A percentile compares a stretch with the other conserved stretches of the same genome.
These are phyloP conservation scores for Stomatorhinus ivindoensis DNA, from an alignment of 2,113 vertebrate species.

Conservation along the genomic window DNA sequence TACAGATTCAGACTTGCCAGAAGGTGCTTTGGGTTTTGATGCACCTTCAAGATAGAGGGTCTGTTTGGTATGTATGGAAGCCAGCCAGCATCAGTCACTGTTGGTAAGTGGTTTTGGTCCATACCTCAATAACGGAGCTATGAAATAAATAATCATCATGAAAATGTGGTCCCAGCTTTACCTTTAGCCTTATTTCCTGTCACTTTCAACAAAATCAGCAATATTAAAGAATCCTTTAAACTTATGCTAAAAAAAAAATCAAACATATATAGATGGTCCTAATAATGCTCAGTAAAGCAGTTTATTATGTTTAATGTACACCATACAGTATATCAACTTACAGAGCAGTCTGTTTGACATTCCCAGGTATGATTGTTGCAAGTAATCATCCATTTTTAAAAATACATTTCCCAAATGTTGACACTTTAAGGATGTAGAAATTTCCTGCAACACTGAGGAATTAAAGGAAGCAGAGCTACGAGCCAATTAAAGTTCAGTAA, in stretches of 20 bases:
- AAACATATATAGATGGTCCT: not conserved
- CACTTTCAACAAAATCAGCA: not conserved
- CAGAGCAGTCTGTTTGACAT: not conserved
- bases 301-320: not conserved
- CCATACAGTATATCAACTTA: not conserved
- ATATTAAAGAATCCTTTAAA: not conserved
- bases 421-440: not conserved
- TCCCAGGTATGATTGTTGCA: not conserved
- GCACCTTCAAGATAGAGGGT: not conserved
- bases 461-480: not conserved
- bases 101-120: not conserved
- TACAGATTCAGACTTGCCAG: not conserved
- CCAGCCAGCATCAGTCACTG: not conserved
- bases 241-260: not conserved
- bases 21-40: not conserved
- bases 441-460: not conserved
- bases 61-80: not conserved
- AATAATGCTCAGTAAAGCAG: not conserved
- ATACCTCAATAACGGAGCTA: not conserved
- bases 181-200: not conserved
- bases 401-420: not conserved
- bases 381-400: not conserved
- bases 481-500: not conserved
- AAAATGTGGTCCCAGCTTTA: not conserved
- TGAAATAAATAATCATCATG: not conserved